Base-by-base conservation (phyloP, 2,113 vertebrate species). In the Ranitomeya variabilis region DNA sequence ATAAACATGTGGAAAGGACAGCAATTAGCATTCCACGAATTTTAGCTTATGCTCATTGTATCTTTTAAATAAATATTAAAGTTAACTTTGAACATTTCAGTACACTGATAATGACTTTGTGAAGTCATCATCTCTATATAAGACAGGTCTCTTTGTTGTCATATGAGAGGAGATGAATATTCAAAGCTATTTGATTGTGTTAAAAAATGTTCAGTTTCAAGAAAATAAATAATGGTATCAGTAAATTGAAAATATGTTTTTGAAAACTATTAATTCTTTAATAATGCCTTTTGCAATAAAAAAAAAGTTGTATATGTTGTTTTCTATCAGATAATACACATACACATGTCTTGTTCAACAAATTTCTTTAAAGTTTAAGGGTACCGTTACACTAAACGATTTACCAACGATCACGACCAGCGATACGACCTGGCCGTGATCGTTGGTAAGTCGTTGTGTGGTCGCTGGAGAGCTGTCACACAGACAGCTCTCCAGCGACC, bases 41-140 rank as follows among this genome's bases (percentile, higher is more conserved):
- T 77, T 78, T 78, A 21, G 0, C 4, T 78, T 6, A 13, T 12
- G 45, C 21, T n/a, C 11, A 78, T 54, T 78, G 76, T 78, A 54
- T 54, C 3, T 78, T 78, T 78, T 54, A 54, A 45, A 78, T 54
- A 54, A 78, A 78, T 78, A 78, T 54, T 18, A 54, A 78, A n/a
- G 76, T 78, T 78, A 51, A 78, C 51, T 54, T 78, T 78, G 51
- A 52, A 78, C 45, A 78, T 54, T 78, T 78, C 73, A 51, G 37
- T 51, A 51, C 37, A 51, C 10, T 76, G 45, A 78, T 78, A 54
- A 78, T 78, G 19, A 54, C 18, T 54, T n/a, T 54, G 45, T 77
- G 45, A 21, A 78, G 51, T 21, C 16, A n/a, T 54, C 37, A 78
- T 78, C 16, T 74, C 45, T 18, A 18, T 18, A 73, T 73, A 73